Evolutionary conservation across 2,113 vertebrate genomes (phyloP), one percentile per base, ranked within the genome.

Genomic region (Rhinoderma darwinii): DNA sequence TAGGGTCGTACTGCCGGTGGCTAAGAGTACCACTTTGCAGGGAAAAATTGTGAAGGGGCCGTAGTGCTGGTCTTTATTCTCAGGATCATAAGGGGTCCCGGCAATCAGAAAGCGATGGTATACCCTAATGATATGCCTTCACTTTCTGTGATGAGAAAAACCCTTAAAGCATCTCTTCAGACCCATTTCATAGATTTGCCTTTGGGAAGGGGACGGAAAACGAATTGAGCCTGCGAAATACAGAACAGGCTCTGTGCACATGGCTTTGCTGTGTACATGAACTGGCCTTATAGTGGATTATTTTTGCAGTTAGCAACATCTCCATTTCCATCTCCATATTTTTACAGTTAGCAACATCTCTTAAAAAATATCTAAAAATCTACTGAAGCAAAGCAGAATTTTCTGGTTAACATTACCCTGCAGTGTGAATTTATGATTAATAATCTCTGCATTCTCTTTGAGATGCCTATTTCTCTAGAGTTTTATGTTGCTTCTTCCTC

Each of bases 341-440:
- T 32, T 32, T 32, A 66, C 27, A 14, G 61, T 17, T 32, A 30
- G 66, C 32, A 70, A 1, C 17, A 37, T 70, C 30, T 32, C 12
- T 6, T 56, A 56, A 35, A 35, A 68, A 61, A 66, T 70, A 27
- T 32, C 35, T 17, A 50, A 50, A 77, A 77, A 30, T 27, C 44
- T 32, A 77, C 4, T 32, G 15, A 81, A 61, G 35, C 56, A 78
- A 78, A 56, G 50, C 56, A 63, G 25, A 41, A 37, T 18, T 0
- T 35, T 50, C 25, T 77, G 37, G n/a, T 73, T 84, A 76, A 74
- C 37, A 39, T 75, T 44, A 75, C 39, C 18, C 25, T 76, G 72
- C 50, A 44, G 39, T 37, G 12, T 35, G 82, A 84, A 59, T 74
- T 32, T 63, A 44, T 84, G 37, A 84, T 76, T 86, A 72, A 81